phyloP scores from a whole-genome alignment of 2,113 vertebrate genomes.

The Numenius arquata region DNA sequence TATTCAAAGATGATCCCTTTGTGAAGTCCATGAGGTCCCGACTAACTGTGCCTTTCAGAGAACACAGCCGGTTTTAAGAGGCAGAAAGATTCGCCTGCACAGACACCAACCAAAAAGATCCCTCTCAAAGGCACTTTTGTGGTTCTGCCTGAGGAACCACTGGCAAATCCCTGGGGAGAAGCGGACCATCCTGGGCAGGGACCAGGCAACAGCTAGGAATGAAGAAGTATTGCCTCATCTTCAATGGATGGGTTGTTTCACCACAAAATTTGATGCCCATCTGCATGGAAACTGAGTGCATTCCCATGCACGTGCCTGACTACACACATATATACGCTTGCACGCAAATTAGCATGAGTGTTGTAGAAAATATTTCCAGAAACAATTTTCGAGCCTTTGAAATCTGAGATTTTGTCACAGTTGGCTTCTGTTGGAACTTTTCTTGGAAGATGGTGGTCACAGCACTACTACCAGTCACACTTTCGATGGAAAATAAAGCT shows the following conservation, averaged over 20 bases:
- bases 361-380: not conserved
- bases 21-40: accelerated
- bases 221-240: not conserved
- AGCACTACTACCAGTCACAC: not conserved
- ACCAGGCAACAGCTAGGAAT: not conserved
- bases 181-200: not conserved
- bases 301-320: not conserved
- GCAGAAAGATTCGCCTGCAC: not conserved
- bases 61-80: not conserved
- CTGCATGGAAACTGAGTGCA: not conserved
- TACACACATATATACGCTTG: accelerated
- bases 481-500: not conserved
- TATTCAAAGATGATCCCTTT: not conserved
- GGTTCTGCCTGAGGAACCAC: not conserved
- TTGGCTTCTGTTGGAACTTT: not conserved
- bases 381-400: not conserved
- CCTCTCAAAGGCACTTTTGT: not conserved
- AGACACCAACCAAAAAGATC: not conserved
- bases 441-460: not conserved
- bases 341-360: not conserved
- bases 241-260: not conserved
- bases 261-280: not conserved
- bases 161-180: not conserved
- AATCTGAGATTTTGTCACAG: not conserved
- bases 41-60: not conserved